Evolutionary conservation across 2,113 vertebrate genomes (phyloP), one percentile per base, ranked within the genome.

Genomic region (Carassius gibelio): DNA sequence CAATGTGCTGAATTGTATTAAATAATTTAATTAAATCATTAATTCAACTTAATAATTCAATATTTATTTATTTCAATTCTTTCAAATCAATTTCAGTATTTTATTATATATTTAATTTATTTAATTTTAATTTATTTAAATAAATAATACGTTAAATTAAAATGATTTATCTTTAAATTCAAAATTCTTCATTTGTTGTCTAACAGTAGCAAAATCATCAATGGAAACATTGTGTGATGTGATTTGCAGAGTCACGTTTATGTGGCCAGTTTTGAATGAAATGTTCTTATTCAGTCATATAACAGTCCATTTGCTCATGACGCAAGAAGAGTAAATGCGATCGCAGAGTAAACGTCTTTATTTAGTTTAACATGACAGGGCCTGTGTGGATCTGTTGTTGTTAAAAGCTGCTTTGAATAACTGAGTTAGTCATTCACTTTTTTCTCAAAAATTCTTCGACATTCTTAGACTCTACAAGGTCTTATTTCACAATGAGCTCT

Each of bases 391-490:
- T 74, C 71, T 79, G 5, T 57, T 55, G 5, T 36, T 57, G 14
- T 26, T 80, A 23, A 64, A 64, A 5, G 6, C 15, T 23, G 13
- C 57, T 80, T 61, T 36, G 10, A 76, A 59, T 57, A 57, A 21
- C 19, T 30, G 2, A 71, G 68, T 71, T 74, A 26, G n/a, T 26
- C 42, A 15, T 50, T 75, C 13, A 15, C 13, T n/a, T 61, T n/a
- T 30, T 66, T 11, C 62, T 14, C n/a, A 0, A 66, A 14, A 26
- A 13, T 48, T 42, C 42, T 48, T 50, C 3, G 1, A n/a, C 26
- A 48, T 61, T 19, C 82, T 77, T 84, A n/a, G 42, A 52, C 19
- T 84, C 61, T 68, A 23, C 45, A 64, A 26, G 59, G 78, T 8
- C 75, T 34, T 61, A 48, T 85, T 78, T 69, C 62, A 42, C 75